Evolutionary conservation across 2,113 vertebrate species (phyloP).

Genomic region (Arothron firmamentum): DNA sequence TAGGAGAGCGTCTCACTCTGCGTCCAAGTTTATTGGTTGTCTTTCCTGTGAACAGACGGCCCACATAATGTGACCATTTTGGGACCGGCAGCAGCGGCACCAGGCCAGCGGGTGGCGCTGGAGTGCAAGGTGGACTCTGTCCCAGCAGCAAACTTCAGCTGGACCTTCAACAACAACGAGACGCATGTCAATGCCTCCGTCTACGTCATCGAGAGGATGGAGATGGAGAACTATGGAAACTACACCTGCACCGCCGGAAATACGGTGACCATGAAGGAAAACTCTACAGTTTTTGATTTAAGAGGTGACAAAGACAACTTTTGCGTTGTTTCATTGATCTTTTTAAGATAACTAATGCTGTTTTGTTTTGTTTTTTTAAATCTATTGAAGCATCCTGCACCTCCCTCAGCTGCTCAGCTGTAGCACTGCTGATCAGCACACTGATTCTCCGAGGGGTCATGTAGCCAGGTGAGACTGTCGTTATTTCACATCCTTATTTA

Average conservation of each 20-base stretch:
- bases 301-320: conserved; percentile 34
- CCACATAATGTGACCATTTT: conserved; percentile 53
- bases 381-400: conserved; percentile 42
- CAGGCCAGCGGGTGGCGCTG: conserved; percentile 43
- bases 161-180: conserved; percentile 57
- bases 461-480: conserved; percentile 8
- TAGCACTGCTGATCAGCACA: conserved; percentile 14
- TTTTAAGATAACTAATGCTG: not conserved
- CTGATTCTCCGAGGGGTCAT: conserved; percentile 14
- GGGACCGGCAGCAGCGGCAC: conserved; percentile 20
- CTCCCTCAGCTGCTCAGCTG: conserved; percentile 44
- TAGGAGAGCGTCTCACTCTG: not conserved
- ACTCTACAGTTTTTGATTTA: conserved; percentile 38
- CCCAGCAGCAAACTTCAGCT: conserved; percentile 55
- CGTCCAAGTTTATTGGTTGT: not conserved
- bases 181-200: conserved; percentile 22
- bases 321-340: not conserved
- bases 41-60: conserved; percentile 46
- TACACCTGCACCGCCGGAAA: conserved; percentile 68
- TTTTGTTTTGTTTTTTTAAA: not conserved
- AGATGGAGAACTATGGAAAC: conserved; percentile 33
- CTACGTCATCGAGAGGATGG: conserved; percentile 48
- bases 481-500: too few relatives aligned
- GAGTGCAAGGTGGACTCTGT: conserved; percentile 51
- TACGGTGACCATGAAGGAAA: conserved; percentile 45